Percentiles rank a stretch among this genome's conserved stretches.
phyloP scores from a whole-genome alignment of 2,113 vertebrate genomes.

The Oplegnathus fasciatus region DNA sequence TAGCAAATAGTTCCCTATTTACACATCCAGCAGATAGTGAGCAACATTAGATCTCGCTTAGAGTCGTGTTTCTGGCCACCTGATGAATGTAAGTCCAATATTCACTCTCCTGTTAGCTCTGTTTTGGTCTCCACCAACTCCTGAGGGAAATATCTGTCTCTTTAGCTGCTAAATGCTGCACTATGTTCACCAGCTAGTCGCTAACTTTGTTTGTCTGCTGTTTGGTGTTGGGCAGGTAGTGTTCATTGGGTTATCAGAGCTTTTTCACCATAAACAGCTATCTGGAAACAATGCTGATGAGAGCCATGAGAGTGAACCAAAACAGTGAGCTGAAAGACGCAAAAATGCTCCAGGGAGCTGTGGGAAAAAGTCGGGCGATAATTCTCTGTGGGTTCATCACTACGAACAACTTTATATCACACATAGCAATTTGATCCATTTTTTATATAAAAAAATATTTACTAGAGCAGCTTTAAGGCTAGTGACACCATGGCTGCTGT shows the following conservation, averaged over 20 bases:
- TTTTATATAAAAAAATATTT: not conserved
- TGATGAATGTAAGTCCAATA: too few relatives aligned
- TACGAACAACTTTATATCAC: not conserved
- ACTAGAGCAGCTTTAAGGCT: not conserved
- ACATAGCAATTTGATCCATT: not conserved
- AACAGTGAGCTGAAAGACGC: not conserved
- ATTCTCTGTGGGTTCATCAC: not conserved
- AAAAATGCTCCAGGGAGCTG: not conserved
- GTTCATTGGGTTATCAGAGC: not conserved
- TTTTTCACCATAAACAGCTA: not conserved
- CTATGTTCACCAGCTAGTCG: not conserved
- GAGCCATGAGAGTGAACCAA: not conserved
- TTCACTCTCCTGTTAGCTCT: not conserved
- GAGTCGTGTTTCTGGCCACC: too few relatives aligned
- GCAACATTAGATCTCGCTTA: not conserved
- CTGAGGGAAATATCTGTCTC: not conserved
- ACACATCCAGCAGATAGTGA: too few relatives aligned
- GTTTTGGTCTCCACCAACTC: not conserved
- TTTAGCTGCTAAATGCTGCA: not conserved
- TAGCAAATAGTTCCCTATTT: too few relatives aligned
- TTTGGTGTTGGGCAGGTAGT: not conserved
- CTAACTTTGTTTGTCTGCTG: slow-evolving; percentile 4
- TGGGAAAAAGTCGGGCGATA: not conserved
- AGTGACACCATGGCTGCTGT: slow-evolving; percentile 27
- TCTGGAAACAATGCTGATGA: not conserved